These are phyloP conservation scores for Samia ricini DNA, from an alignment of 1,140 invertebrate genomes.

Conservation along the genomic window DNA sequence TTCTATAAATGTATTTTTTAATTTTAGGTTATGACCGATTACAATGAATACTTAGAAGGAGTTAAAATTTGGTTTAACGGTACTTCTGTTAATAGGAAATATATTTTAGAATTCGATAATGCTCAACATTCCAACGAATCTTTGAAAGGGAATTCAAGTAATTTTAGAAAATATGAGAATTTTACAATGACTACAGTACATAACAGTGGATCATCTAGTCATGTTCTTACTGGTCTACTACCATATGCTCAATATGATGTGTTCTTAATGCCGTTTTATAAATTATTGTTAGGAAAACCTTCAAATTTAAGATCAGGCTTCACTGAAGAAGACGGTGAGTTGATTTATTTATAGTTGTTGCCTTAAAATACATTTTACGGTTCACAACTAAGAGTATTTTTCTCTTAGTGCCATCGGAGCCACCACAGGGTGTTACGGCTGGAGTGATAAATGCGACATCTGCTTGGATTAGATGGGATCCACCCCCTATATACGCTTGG, in stretches of 20 bases:
- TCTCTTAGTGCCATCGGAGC: constrained; percentile 77
- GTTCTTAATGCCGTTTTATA: constrained; percentile 89
- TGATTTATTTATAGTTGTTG: not conserved
- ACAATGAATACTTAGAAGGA: constrained; percentile 87
- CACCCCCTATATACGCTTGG: constrained; percentile 83
- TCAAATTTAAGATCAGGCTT: constrained; percentile 85
- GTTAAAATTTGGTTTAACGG: constrained; percentile 95
- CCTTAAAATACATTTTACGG: not conserved
- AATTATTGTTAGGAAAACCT: constrained; percentile 86
- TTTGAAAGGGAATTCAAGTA: constrained; percentile 48
- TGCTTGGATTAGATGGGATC: constrained; percentile 87
- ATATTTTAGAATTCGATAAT: constrained; percentile 46
- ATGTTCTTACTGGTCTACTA: constrained; percentile 81
- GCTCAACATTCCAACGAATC: constrained; percentile 42
- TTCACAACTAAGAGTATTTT: not conserved
- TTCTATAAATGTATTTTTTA: constrained; percentile 9
- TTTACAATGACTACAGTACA: constrained; percentile 81
- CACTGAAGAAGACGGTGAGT: constrained; percentile 87
- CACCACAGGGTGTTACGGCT: constrained; percentile 86
- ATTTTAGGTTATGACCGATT: constrained; percentile 69
- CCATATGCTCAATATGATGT: constrained; percentile 87
- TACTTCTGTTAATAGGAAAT: constrained; percentile 75
- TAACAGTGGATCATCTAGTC: constrained; percentile 80
- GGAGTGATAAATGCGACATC: constrained; percentile 88
- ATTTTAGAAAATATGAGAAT: constrained; percentile 63